Conservation (phyloP, 2,888 invertebrate species). For the Megaustenia siamemsis region DNA sequence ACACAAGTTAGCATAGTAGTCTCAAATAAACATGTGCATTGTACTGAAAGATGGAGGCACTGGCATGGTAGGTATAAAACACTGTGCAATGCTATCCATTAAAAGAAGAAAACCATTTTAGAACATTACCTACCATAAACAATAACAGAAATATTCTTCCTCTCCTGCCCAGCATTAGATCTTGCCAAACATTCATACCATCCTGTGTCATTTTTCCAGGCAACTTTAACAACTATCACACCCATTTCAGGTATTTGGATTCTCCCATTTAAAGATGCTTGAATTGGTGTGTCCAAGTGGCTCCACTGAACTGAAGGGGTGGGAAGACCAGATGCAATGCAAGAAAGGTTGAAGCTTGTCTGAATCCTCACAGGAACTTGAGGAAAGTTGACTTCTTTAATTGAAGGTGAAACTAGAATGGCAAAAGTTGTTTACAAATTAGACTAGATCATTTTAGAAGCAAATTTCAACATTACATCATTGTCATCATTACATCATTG, state of each 20-base stretch:
- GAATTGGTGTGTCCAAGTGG: slow-evolving; percentile 60
- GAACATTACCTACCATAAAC: slow-evolving; percentile 65
- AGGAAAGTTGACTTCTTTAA: slow-evolving; percentile 49
- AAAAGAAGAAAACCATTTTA: neutral
- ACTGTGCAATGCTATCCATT: no score
- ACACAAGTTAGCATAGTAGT: no score
- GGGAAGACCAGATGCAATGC: slow-evolving; percentile 69
- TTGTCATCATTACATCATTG: no score
- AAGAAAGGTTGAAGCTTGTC: slow-evolving; percentile 66
- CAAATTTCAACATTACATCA: no score
- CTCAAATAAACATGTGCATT: no score
- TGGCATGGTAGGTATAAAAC: no score
- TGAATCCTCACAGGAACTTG: slow-evolving; percentile 61
- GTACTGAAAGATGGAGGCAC: no score
- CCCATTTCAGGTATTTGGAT: slow-evolving; percentile 62
- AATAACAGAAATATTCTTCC: slow-evolving; percentile 60
- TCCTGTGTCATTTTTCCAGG: slow-evolving; percentile 64
- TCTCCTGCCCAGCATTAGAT: slow-evolving; percentile 64
- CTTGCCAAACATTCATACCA: slow-evolving; percentile 64
- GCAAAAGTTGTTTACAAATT: no score
- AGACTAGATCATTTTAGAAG: no score
- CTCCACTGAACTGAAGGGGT: slow-evolving; percentile 69
- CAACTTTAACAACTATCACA: slow-evolving; percentile 64
- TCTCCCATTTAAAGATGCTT: slow-evolving; percentile 66
- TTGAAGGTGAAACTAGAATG: slow-evolving; percentile 67